Evolutionary conservation across 1,140 invertebrate species (phyloP), one percentile per base, ranked within the genome.

Genomic region (Tribolium castaneum): DNA sequence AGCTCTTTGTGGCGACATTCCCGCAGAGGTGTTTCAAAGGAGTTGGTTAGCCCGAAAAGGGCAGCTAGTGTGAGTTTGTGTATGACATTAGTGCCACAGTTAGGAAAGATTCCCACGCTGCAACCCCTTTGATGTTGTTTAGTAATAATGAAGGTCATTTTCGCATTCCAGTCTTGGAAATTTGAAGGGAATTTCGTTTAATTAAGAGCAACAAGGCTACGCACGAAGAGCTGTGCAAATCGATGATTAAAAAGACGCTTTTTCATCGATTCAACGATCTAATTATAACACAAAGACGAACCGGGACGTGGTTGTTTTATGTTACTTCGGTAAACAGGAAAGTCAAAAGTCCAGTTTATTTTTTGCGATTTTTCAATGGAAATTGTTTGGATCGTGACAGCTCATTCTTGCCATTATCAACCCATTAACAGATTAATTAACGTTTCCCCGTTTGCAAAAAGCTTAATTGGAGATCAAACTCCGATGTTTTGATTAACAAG

Each of bases 401-500:
- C 51, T 52, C 16, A 52, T 52, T 22, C 3, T n/a, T 22, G 30
- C 30, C 13, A 66, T 66, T 35, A 22, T 35, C 13, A 34, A 22
- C n/a, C n/a, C 30, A 35, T 66, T 14, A 66, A 66, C 34, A 13
- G 30, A 22, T 35, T 35, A 35, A 35, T 66, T 34, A 66, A 66
- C 30, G 59, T 66, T 35, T 13, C 30, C n/a, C 56, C 14, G 59
- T 66, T 66, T 12, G 25, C 30, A 14, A 35, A 66, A 66, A 35
- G 59, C 59, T 66, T 66, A 59, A 66, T 66, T 66, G 59, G 34
- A 13, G 59, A 66, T 66, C 25, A 66, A 66, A 66, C 59, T 34
- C 59, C 12, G 59, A 35, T 66, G 59, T 66, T 66, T 66, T 66
- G 59, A 66, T 30, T 66, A 66, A 34, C 59, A 66, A n/a, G 25